Base-by-base conservation (phyloP, 2,113 vertebrate genomes). In the Myotis yumanensis region DNA sequence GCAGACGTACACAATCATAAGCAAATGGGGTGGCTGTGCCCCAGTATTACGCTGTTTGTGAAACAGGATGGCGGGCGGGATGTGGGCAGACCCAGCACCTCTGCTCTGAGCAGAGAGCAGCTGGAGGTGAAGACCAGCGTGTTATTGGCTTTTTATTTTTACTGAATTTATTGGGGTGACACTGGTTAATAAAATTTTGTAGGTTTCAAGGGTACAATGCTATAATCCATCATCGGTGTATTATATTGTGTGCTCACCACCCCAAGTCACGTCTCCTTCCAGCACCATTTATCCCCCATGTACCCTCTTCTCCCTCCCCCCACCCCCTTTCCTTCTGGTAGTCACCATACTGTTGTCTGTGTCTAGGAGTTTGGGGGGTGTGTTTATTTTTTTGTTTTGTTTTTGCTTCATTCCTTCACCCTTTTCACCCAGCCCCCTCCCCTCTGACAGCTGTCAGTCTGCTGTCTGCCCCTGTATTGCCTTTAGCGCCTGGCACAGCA, bases 41-140 rank as follows among this genome's bases (percentile, higher is more conserved):
- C 54, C 84, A 64, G 62, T 62, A 28, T 11, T 5, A 94, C 75
- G 28, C 48, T 95, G 89, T 86, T 73, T 51, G 54, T 43, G 84
- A 89, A 59, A 48, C 7, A 25, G 81, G 37, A 40, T 17, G 5
- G 37, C 0, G 0, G 40, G 18, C 17, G 25, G 22, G n/a, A 46
- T 35, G 48, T 68, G 46, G 32, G 52, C 72, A 23, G 9, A 4
- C 16, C 40, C 14, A 37, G 30, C 71, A 62, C 16, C 22, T 10
- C 69, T 5, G 62, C 37, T 16, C 68, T 57, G 22, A 88, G 57
- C 46, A 72, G 30, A 10, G 57, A 80, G 54, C 32, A 79, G 25
- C 30, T 48, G 1, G 11, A 72, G 69, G 62, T 84, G 37, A 77
- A 91, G 25, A 37, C 11, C 6, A 7, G n/a, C 18, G 14, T 16